Evolutionary conservation across 2,797 vertebrate species (phyloP).

Genomic region (Sus cebifrons): DNA sequence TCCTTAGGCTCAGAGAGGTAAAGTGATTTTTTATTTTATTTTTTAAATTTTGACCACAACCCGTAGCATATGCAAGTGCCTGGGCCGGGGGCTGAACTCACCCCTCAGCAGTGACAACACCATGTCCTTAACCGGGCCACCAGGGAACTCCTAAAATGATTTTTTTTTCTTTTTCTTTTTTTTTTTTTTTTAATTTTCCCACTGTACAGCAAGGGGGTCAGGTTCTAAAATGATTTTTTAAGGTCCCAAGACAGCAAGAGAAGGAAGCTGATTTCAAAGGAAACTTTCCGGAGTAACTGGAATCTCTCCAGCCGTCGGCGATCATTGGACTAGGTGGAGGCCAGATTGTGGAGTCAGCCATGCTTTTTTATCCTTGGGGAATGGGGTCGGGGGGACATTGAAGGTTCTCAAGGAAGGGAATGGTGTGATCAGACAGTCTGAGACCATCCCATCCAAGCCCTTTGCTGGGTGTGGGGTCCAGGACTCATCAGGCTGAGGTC

Average conservation of each 20-base stretch:
- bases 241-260: no score
- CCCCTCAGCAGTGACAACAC: no score
- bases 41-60: no score
- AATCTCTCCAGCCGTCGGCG: not conserved
- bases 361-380: not conserved
- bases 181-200: no score
- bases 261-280: not conserved
- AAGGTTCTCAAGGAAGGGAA: not conserved
- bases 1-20: not conserved
- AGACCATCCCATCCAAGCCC: not conserved
- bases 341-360: not conserved
- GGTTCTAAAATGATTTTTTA: not conserved
- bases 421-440: not conserved
- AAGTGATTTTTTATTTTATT: not conserved
- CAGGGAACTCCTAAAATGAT: no score
- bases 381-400: not conserved
- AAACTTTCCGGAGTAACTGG: slow-evolving; percentile 23
- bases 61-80: no score
- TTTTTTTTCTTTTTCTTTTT: not conserved
- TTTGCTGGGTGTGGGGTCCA: not conserved
- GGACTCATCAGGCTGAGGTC: not conserved
- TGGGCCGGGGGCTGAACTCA: no score
- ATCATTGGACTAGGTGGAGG: not conserved
- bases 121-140: no score
- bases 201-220: no score